These are phyloP conservation scores for Odontomachus brunneus DNA, from an alignment of 1,140 invertebrate genomes.

Conservation along the genomic window DNA sequence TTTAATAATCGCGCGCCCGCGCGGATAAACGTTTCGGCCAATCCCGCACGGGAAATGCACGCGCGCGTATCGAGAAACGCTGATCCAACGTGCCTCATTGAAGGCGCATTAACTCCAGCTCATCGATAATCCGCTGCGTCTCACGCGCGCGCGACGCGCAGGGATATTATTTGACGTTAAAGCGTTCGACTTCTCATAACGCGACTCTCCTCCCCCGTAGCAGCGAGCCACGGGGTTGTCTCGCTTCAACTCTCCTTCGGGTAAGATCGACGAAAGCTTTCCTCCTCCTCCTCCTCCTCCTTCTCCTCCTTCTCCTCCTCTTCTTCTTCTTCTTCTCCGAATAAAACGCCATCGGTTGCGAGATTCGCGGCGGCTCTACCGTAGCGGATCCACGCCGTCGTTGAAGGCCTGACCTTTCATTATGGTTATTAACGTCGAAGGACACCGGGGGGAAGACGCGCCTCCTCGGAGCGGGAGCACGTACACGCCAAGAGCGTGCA, in stretches of 20 bases:
- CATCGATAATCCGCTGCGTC: neutral
- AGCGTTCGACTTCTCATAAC: too few relatives aligned
- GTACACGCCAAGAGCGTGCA: neutral
- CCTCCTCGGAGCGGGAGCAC: constrained; percentile 1
- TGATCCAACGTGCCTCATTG: neutral
- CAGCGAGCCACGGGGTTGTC: too few relatives aligned
- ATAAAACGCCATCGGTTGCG: constrained; percentile 14
- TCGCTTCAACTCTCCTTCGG: too few relatives aligned
- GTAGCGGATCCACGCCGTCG: constrained; percentile 16
- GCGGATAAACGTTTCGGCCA: neutral
- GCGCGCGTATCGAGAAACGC: too few relatives aligned
- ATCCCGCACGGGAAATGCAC: neutral
- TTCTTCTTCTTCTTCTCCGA: neutral
- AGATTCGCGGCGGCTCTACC: neutral
- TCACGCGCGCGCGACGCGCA: neutral
- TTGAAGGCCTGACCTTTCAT: constrained; percentile 43
- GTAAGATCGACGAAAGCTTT: too few relatives aligned
- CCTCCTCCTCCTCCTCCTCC: too few relatives aligned
- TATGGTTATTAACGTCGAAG: constrained; percentile 45
- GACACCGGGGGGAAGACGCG: neutral
- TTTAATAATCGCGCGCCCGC: constrained; percentile 17
- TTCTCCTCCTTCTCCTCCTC: too few relatives aligned
- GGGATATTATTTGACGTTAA: neutral
- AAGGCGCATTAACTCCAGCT: too few relatives aligned
- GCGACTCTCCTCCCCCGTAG: too few relatives aligned